Evolutionary conservation across 2,797 vertebrate species (phyloP).

Genomic region (Heliangelus exortis): DNA sequence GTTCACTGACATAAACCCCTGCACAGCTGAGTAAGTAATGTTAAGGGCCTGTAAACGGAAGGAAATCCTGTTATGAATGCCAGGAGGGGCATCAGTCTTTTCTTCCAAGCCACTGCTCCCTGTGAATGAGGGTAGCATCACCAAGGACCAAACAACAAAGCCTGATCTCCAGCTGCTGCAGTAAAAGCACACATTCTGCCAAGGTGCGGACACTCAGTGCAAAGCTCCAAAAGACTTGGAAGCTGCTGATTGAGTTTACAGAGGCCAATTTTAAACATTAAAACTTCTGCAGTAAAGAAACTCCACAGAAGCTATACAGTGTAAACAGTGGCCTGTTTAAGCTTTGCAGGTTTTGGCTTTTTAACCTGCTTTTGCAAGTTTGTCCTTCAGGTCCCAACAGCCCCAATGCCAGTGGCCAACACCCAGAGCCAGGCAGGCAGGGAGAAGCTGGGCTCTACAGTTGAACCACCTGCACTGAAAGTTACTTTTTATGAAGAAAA

Average conservation of each 20-base stretch:
- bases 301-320: not conserved
- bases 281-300: not conserved
- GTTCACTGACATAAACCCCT: constrained; percentile 35
- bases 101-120: constrained; percentile 57
- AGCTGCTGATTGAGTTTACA: not conserved
- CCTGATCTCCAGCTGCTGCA: constrained; percentile 2
- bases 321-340: not conserved
- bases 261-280: not conserved
- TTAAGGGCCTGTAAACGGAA: constrained; percentile 50
- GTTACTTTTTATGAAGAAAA: not conserved
- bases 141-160: constrained; percentile 14
- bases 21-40: constrained; percentile 53
- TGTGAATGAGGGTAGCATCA: constrained; percentile 11
- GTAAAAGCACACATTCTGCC: not conserved
- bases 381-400: not conserved
- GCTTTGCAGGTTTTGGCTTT: not conserved
- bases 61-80: constrained; percentile 63
- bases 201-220: not conserved
- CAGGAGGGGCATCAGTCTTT: constrained; percentile 49
- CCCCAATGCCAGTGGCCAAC: not conserved
- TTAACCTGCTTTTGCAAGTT: not conserved
- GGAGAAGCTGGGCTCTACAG: not conserved
- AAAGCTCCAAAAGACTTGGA: not conserved
- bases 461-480: not conserved
- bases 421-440: rapidly evolving